phyloP scores from a whole-genome alignment of 2,113 vertebrate species.

The Cyanoramphus novaezelandiae region DNA sequence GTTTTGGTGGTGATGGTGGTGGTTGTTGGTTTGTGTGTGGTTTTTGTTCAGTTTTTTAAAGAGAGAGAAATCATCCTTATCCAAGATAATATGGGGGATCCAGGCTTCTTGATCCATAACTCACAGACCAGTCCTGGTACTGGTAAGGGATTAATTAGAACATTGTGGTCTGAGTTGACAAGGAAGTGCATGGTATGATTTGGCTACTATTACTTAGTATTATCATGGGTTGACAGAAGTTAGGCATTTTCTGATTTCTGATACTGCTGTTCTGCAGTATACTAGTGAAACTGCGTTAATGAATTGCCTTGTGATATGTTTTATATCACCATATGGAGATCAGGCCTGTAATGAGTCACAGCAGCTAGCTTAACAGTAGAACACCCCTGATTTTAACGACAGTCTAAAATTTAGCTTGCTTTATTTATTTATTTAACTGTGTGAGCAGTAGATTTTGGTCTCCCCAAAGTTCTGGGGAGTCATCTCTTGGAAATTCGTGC shows the following conservation, averaged over 20 bases:
- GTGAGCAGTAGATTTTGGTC: not conserved
- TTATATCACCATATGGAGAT: not conserved
- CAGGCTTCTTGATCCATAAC: not conserved
- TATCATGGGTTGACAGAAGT: not conserved
- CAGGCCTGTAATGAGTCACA: not conserved
- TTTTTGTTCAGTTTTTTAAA: not conserved
- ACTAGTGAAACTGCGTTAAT: not conserved
- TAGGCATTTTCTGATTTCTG: not conserved
- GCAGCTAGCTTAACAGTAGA: not conserved
- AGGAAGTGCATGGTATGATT: not conserved
- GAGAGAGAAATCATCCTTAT: fast-evolving
- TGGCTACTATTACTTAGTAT: not conserved
- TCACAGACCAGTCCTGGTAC: not conserved
- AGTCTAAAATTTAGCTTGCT: not conserved
- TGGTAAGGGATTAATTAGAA: not conserved
- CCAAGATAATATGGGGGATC: fast-evolving
- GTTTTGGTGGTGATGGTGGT: not conserved
- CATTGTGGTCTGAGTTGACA: not conserved
- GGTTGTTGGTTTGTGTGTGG: not conserved
- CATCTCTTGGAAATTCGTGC: not conserved
- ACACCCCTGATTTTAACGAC: not conserved
- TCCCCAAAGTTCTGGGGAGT: not conserved
- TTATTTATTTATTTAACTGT: not conserved
- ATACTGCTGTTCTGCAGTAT: not conserved
- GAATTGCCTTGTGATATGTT: fast-evolving